A percentile compares a stretch with the other conserved stretches of the same genome.
Evolutionary conservation across 2,888 invertebrate species (phyloP).

Genomic region (Zygaena filipendulae): DNA sequence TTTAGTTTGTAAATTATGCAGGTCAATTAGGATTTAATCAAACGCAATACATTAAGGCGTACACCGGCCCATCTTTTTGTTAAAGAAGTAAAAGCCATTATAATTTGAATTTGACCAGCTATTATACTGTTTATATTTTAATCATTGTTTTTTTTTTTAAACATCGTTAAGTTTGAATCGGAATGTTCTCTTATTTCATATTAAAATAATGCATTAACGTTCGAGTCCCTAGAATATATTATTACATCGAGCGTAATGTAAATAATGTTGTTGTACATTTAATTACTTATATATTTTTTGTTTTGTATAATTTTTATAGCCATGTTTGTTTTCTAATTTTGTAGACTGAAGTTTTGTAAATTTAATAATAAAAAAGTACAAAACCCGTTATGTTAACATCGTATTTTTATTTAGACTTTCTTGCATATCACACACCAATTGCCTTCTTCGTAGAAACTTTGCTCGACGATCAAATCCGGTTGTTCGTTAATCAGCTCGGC

Average conservation of each 20-base stretch:
- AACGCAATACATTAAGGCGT: too few species aligned
- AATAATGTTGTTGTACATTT: slow-evolving; percentile 6
- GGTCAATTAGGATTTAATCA: too few species aligned
- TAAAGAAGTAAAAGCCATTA: too few species aligned
- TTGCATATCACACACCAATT: slow-evolving; percentile 92
- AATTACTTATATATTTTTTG: slow-evolving; percentile 2
- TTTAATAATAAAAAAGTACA: slow-evolving; percentile 35
- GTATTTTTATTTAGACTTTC: slow-evolving; percentile 58
- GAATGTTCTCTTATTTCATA: too few species aligned
- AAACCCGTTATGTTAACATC: slow-evolving; percentile 28
- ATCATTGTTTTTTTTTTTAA: too few species aligned
- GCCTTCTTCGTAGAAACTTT: slow-evolving; percentile 93
- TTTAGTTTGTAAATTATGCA: too few species aligned
- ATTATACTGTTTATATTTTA: too few species aligned
- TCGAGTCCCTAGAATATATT: slow-evolving; percentile 1
- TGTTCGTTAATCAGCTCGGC: slow-evolving; percentile 71
- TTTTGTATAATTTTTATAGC: slow-evolving; percentile 24
- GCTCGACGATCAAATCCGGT: slow-evolving; percentile 62
- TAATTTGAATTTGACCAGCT: too few species aligned
- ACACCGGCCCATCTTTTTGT: too few species aligned
- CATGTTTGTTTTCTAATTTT: slow-evolving; percentile 33
- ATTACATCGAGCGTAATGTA: neutral
- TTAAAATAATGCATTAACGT: slow-evolving; percentile 1
- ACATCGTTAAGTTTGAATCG: too few species aligned
- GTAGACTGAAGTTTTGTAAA: too few species aligned